Conservation (phyloP, 2,888 invertebrate species). For the Automeris io region DNA sequence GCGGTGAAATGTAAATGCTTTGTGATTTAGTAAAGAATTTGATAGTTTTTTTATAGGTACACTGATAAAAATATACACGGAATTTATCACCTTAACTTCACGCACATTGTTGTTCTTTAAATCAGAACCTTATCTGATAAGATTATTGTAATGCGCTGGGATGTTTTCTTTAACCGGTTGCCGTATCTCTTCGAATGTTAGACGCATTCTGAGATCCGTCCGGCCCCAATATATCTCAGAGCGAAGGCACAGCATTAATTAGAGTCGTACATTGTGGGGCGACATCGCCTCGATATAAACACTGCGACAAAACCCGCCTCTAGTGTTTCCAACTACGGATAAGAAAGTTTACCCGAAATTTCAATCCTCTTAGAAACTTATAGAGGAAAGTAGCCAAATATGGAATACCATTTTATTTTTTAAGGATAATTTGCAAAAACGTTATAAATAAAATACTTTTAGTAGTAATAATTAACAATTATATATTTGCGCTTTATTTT, state of each 20-base stretch:
- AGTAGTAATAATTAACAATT: too few relatives aligned
- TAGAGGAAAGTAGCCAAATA: too few relatives aligned
- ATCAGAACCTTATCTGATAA: slow-evolving; percentile 32
- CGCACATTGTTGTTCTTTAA: slow-evolving; percentile 45
- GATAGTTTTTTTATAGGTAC: slow-evolving; percentile 43
- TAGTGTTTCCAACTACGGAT: too few relatives aligned
- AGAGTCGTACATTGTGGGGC: slow-evolving; percentile 57
- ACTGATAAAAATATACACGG: slow-evolving; percentile 31
- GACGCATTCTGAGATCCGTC: slow-evolving; percentile 33
- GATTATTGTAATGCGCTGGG: slow-evolving; percentile 6
- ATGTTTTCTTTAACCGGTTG: slow-evolving; percentile 1
- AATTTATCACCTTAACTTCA: slow-evolving; percentile 36
- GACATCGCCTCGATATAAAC: slow-evolving; percentile 60
- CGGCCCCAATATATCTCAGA: slow-evolving; percentile 44
- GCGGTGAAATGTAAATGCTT: too few relatives aligned
- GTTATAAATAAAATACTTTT: too few relatives aligned
- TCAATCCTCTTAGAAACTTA: too few relatives aligned
- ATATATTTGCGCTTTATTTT: too few relatives aligned
- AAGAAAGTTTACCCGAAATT: too few relatives aligned
- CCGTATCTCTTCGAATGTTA: slow-evolving; percentile 14
- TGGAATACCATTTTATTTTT: too few relatives aligned
- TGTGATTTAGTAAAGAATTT: too few relatives aligned
- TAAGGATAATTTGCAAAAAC: too few relatives aligned
- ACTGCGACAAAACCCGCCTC: slow-evolving; percentile 63
- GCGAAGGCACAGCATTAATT: slow-evolving; percentile 62